A percentile compares a stretch with the other conserved stretches of the same genome.
Evolutionary conservation across 2,888 invertebrate species (phyloP).

Genomic region (Eupithecia centaureata): DNA sequence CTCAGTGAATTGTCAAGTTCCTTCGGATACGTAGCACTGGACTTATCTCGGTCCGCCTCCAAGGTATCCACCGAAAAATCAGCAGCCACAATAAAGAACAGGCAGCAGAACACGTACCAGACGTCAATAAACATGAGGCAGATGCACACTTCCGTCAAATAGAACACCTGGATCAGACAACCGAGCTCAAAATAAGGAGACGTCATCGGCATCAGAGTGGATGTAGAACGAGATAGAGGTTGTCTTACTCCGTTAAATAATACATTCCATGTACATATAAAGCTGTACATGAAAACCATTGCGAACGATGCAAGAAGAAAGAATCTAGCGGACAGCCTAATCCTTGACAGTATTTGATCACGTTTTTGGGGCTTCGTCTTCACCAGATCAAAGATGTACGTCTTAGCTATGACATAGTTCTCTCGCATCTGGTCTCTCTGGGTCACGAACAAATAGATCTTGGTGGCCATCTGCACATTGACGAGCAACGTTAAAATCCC

Average conservation of each 20-base stretch:
- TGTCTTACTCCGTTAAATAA: constrained; percentile 49
- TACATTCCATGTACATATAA: neutral
- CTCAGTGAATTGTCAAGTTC: constrained; percentile 55
- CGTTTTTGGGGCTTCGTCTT: constrained; percentile 44
- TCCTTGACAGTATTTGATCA: constrained; percentile 19
- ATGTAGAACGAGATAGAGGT: constrained; percentile 61
- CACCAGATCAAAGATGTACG: constrained; percentile 51
- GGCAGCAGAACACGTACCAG: constrained; percentile 64
- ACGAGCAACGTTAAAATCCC: constrained; percentile 61
- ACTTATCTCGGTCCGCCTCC: constrained; percentile 39
- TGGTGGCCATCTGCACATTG: constrained; percentile 50
- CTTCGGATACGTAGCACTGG: constrained; percentile 49
- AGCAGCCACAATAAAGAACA: constrained; percentile 56
- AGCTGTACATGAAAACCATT: neutral
- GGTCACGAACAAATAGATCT: constrained; percentile 53
- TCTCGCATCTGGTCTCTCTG: constrained; percentile 51
- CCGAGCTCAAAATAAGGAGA: constrained; percentile 65
- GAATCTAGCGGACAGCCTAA: neutral
- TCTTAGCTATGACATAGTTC: constrained; percentile 59
- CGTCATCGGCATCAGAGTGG: constrained; percentile 64
- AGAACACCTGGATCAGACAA: constrained; percentile 58
- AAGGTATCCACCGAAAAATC: constrained; percentile 55
- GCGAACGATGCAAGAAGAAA: constrained; percentile 42
- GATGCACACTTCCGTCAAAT: constrained; percentile 53
- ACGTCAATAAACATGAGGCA: constrained; percentile 57